Evolutionary conservation across 2,888 invertebrate species (phyloP).

Genomic region (Timema podura): DNA sequence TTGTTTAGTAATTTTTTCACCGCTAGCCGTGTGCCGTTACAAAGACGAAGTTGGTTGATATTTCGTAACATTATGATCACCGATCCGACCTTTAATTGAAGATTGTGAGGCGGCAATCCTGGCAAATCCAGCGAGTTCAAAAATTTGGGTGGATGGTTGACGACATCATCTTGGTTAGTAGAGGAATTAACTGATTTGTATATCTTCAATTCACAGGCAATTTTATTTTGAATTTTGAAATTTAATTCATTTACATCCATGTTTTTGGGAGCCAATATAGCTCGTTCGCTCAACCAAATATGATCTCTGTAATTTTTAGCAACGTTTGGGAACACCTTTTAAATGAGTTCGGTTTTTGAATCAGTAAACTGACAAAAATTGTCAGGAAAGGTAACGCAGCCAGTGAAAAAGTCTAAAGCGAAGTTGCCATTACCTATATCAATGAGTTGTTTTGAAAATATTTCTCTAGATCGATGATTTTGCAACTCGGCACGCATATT

Average conservation of each 20-base stretch:
- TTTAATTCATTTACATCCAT: conserved; percentile 11
- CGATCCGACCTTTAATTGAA: not conserved
- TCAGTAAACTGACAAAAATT: conserved; percentile 36
- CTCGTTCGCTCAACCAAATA: conserved; percentile 30
- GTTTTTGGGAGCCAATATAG: conserved; percentile 28
- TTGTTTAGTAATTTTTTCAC: not conserved
- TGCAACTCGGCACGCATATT: not conserved
- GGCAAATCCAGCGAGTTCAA: conserved; percentile 2
- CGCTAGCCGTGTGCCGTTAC: not conserved
- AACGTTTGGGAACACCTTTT: conserved; percentile 39
- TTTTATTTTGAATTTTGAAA: not conserved
- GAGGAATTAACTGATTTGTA: not conserved
- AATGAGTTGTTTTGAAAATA: not conserved
- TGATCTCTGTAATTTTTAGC: too few relatives aligned
- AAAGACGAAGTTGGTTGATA: not conserved
- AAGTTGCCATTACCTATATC: conserved; percentile 27
- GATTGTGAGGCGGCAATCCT: not conserved
- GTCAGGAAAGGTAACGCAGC: conserved; percentile 37
- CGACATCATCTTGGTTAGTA: conserved; percentile 10
- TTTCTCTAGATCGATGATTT: not conserved
- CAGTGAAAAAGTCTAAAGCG: conserved; percentile 34
- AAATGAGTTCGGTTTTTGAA: conserved; percentile 36
- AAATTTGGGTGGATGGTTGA: not conserved
- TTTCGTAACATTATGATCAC: not conserved
- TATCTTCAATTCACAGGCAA: not conserved